Conservation (phyloP, 2,797 vertebrate genomes). For the Falco naumanni region DNA sequence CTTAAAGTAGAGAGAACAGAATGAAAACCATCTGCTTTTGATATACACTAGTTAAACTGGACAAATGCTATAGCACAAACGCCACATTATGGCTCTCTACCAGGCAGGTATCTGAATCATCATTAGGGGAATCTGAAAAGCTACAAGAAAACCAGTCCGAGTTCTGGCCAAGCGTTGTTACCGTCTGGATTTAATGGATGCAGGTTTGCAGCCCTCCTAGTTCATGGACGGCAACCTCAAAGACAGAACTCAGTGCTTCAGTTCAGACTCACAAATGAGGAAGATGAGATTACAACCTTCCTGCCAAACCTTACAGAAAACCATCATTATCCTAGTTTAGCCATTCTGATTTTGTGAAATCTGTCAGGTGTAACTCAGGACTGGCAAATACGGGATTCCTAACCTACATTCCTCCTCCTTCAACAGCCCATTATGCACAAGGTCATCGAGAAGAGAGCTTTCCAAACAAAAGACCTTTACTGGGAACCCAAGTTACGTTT, state of each 20-base stretch:
- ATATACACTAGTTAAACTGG: neutral
- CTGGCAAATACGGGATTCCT: neutral
- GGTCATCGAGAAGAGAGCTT: neutral
- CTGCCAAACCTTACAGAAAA: neutral
- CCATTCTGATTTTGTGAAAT: neutral
- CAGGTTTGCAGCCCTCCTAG: neutral
- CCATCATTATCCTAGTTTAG: neutral
- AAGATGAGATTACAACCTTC: neutral
- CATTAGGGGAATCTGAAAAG: neutral
- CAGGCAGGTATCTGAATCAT: neutral
- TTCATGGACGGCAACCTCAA: neutral
- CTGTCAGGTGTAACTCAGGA: neutral
- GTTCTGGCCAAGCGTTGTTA: neutral
- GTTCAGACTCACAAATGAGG: neutral
- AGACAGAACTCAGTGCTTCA: neutral
- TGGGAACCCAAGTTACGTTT: neutral
- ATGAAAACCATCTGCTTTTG: conserved; percentile 10
- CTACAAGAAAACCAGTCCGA: neutral
- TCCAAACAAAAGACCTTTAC: neutral
- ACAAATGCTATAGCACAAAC: neutral
- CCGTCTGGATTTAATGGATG: neutral
- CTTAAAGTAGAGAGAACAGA: neutral
- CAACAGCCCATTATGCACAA: neutral
- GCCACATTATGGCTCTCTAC: neutral
- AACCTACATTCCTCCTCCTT: neutral